Base-by-base conservation (phyloP, 2,888 invertebrate species). In the Seira sanloemensis region DNA sequence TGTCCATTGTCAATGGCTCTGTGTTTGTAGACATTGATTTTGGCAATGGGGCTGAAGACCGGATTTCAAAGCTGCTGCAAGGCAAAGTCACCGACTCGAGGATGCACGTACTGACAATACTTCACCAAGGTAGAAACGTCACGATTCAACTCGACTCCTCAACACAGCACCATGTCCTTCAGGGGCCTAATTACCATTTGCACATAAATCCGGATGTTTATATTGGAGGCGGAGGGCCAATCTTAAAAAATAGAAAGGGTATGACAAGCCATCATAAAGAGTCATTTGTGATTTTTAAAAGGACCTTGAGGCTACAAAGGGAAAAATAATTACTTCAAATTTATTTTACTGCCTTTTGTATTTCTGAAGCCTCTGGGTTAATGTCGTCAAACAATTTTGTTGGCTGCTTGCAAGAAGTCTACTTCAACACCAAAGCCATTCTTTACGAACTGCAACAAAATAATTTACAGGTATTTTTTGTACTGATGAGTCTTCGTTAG, bases 131-230 rank as follows among this genome's bases (percentile, higher is more conserved):
- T 79, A 94, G 94, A 88, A 93, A 93, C 18, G 94, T 97, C 0
- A 93, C 93, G 89, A 93, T 97, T 18, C 94, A 95, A 87, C 92
- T 98, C 58, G 97, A 98, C 91, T 94, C 94, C 89, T 93, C 96
- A 75, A 93, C 96, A 77, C 67, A 88, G 37, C 67, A 58, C 5
- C 72, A 73, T 50, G 94, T 95, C 90, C 93, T 96, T 67, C 94
- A 95, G 0, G 95, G 95, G 12, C 93, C 94, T 90, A 93, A 93
- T 84, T 92, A 93, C 75, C 94, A 95, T 90, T 93, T 98, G 86
- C 96, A 97, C 89, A 96, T 98, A 87, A 97, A 98, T 92, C 97
- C 98, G 46, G 97, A 97, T 91, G 96, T 98, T 88, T 97, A 97
- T 91, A 96, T 98, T 88, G 96, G 97, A 69, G 96, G 96, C 18